phyloP scores from a whole-genome alignment of 2,797 vertebrate species.

The Pantherophis alleghaniensis region DNA sequence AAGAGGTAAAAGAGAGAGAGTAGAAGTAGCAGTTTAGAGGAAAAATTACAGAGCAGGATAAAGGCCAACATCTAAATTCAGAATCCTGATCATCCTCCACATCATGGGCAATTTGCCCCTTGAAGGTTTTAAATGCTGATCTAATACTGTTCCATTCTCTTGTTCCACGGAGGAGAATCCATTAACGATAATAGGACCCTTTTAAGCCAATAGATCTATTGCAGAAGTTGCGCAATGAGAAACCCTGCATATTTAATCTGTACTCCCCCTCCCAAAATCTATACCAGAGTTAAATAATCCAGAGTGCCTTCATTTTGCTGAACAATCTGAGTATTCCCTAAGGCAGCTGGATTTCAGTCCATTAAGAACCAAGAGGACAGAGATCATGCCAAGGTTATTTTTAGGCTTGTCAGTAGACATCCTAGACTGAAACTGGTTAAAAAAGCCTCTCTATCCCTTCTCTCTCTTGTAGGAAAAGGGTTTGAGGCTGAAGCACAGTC shows the following conservation, averaged over 20 bases:
- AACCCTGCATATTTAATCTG: not conserved
- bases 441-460: not conserved
- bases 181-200: not conserved
- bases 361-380: slow-evolving; percentile 22
- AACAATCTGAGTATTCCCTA: slow-evolving; percentile 1
- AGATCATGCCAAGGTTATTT: slow-evolving; percentile 15
- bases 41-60: not conserved
- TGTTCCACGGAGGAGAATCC: not conserved
- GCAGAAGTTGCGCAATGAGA: not conserved
- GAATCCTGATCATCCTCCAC: not conserved
- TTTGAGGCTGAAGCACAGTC: not conserved
- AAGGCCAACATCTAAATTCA: not conserved
- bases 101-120: not conserved
- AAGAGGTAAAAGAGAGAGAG: not conserved
- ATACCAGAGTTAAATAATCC: not conserved
- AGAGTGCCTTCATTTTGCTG: slow-evolving; percentile 13
- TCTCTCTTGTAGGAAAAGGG: not conserved
- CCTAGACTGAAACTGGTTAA: not conserved
- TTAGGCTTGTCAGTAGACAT: not conserved
- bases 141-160: not conserved
- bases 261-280: slow-evolving; percentile 2
- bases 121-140: not conserved
- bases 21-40: not conserved
- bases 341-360: slow-evolving; percentile 19
- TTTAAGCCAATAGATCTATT: not conserved